Evolutionary conservation across 2,113 vertebrate genomes (phyloP).

Genomic region (Pipa parva): DNA sequence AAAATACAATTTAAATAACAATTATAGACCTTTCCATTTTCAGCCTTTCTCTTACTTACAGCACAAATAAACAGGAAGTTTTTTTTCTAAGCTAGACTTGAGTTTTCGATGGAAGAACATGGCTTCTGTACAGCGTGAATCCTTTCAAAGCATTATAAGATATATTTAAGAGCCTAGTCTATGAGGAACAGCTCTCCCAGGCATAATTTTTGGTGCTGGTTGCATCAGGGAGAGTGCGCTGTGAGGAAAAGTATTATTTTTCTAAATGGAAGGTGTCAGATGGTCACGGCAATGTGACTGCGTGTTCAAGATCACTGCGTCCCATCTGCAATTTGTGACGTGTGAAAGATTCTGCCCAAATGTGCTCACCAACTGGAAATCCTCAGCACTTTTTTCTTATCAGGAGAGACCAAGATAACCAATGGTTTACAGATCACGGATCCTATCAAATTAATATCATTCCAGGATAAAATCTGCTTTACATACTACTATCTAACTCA

Average conservation of each 20-base stretch:
- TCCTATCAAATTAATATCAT: conserved; percentile 99
- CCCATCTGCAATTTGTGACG: conserved; percentile 99
- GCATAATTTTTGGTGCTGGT: conserved; percentile 95
- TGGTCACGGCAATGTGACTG: conserved; percentile 99
- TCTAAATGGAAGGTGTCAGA: conserved; percentile 99
- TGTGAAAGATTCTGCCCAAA: conserved; percentile 99
- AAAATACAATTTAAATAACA: not conserved
- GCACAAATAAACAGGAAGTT: no score
- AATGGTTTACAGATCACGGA: conserved; percentile 99
- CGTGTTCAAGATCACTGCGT: conserved; percentile 99
- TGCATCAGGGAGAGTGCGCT: conserved; percentile 98
- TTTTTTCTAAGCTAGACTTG: no score
- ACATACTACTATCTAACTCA: conserved; percentile 78
- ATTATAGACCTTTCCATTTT: conserved; percentile 47
- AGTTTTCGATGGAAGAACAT: conserved; percentile 58
- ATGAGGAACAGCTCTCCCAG: conserved; percentile 81
- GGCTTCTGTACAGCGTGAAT: conserved; percentile 69
- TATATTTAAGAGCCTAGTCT: conserved; percentile 75
- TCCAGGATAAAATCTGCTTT: conserved; percentile 85
- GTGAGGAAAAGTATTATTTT: conserved; percentile 99
- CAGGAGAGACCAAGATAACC: conserved; percentile 99
- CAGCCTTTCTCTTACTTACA: conserved; percentile 47
- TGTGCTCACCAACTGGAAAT: conserved; percentile 99
- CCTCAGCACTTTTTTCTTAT: conserved; percentile 98
- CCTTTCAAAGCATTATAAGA: conserved; percentile 75